These are phyloP conservation scores for Periparus ater DNA, from an alignment of 2,797 vertebrate species.

Conservation along the genomic window DNA sequence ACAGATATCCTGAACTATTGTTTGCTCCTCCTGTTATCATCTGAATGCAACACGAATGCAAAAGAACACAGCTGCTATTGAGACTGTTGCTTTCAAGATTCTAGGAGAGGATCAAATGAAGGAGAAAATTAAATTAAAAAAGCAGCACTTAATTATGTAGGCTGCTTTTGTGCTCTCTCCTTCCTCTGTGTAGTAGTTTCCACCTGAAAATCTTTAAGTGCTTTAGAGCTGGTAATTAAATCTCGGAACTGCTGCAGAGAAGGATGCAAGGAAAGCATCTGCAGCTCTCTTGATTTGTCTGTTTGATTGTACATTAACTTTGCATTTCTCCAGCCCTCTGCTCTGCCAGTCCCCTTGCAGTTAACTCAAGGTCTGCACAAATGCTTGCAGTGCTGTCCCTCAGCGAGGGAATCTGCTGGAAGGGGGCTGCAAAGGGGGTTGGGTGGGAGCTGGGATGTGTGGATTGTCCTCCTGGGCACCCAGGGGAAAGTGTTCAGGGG, in stretches of 20 bases:
- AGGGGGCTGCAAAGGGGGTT: background rate
- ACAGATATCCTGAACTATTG: background rate
- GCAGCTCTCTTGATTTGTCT: constrained; percentile 30
- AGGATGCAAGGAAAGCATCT: background rate
- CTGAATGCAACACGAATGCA: background rate
- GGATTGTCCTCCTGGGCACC: background rate
- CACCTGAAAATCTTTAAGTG: constrained; percentile 68
- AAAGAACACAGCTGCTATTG: constrained; percentile 34
- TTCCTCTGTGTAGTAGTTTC: constrained; percentile 53
- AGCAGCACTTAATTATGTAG: constrained; percentile 62
- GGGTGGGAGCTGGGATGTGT: background rate
- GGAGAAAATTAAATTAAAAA: constrained; percentile 68
- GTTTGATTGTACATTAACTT: constrained; percentile 37
- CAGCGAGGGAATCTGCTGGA: background rate
- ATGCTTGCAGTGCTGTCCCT: background rate
- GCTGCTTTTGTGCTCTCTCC: constrained; percentile 51
- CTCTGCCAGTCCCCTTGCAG: constrained; percentile 20
- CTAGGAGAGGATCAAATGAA: constrained; percentile 64
- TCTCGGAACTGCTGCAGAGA: constrained; percentile 25
- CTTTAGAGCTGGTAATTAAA: constrained; percentile 65
- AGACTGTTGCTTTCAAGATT: constrained; percentile 37
- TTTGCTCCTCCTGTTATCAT: background rate
- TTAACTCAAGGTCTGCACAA: background rate
- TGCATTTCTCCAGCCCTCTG: constrained; percentile 25
- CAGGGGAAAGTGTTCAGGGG: background rate